Conservation (phyloP, 2,888 invertebrate species). For the Physocephala rufipes region DNA sequence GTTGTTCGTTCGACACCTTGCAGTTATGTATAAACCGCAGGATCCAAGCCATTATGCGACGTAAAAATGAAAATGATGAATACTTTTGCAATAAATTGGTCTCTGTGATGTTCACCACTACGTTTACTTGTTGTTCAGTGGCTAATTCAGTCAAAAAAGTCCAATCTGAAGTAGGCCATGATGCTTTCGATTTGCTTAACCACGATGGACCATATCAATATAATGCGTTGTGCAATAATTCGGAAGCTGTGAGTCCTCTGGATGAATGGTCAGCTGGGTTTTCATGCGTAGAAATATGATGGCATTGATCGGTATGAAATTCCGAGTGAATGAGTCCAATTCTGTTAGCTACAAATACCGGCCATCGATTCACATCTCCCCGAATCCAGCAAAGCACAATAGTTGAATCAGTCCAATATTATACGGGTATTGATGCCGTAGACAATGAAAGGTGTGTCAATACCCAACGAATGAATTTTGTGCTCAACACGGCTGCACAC, state of each 20-base stretch:
- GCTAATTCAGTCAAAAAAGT: neutral
- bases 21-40: constrained; percentile 8
- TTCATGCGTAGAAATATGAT: neutral
- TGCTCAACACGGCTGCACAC: constrained; percentile 31
- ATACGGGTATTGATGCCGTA: constrained; percentile 11
- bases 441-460: constrained; percentile 19
- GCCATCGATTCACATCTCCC: constrained; percentile 21
- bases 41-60: constrained; percentile 1
- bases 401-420: constrained; percentile 34
- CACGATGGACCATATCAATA: constrained; percentile 3
- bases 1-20: neutral
- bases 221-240: neutral
- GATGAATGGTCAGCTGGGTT: constrained; percentile 10
- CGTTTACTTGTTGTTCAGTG: neutral
- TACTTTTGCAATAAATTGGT: constrained; percentile 1
- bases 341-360: constrained; percentile 26
- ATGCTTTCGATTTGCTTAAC: neutral
- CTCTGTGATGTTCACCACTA: neutral
- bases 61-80: constrained; percentile 7
- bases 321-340: neutral
- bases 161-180: constrained; percentile 5
- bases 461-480: constrained; percentile 25
- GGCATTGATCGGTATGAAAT: neutral
- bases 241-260: neutral
- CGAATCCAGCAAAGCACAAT: constrained; percentile 29